These are phyloP conservation scores for Manis javanica DNA, from an alignment of 2,797 vertebrate genomes.

Conservation along the genomic window DNA sequence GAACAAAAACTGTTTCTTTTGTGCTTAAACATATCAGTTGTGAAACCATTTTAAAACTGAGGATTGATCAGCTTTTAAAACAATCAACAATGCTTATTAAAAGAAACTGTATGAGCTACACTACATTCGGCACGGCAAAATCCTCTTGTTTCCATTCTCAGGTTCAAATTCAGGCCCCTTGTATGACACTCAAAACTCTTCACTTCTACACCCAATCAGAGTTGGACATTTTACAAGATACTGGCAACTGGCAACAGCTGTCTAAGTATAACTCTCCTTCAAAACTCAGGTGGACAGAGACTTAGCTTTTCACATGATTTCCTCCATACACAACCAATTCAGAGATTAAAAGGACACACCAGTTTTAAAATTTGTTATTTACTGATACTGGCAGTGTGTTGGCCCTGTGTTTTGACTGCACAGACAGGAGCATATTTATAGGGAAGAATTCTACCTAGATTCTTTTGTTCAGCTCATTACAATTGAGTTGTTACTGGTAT, in stretches of 20 bases:
- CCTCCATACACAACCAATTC: neutral
- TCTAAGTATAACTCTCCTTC: neutral
- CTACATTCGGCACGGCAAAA: neutral
- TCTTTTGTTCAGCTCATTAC: slow-evolving; percentile 74
- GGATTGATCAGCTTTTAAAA: neutral
- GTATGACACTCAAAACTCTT: neutral
- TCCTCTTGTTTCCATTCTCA: neutral
- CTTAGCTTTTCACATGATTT: neutral
- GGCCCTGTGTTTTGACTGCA: slow-evolving; percentile 42
- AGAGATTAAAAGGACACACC: slow-evolving; percentile 46
- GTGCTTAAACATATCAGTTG: neutral
- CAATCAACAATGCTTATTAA: neutral
- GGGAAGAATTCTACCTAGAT: slow-evolving; percentile 58
- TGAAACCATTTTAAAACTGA: neutral
- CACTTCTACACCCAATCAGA: slow-evolving; percentile 9
- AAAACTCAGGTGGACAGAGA: slow-evolving; percentile 2
- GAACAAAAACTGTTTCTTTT: slow-evolving; percentile 27
- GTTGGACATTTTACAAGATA: neutral
- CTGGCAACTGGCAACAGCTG: neutral
- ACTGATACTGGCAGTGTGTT: slow-evolving; percentile 38
- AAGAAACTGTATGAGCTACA: neutral
- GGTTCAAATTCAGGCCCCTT: neutral
- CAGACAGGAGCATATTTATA: slow-evolving; percentile 66
- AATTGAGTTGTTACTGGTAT: slow-evolving; percentile 76
- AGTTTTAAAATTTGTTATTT: slow-evolving; percentile 53